phyloP scores from a whole-genome alignment of 2,113 vertebrate species.

The Hippocampus zosterae region DNA sequence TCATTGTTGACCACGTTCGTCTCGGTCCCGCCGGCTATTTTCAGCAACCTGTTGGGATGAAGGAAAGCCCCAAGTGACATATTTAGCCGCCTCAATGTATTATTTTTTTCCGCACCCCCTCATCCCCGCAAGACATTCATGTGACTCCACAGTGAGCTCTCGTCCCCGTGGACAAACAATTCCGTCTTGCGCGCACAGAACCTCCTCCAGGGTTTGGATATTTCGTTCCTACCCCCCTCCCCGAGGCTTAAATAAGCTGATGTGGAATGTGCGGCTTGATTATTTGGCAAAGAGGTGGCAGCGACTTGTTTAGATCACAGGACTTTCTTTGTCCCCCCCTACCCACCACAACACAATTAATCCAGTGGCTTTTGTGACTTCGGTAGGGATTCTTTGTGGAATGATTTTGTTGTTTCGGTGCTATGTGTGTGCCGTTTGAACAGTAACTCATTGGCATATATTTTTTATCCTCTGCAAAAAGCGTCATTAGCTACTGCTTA shows the following conservation, averaged over 20 bases:
- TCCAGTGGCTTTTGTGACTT: slow-evolving; percentile 50
- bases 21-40: slow-evolving; percentile 45
- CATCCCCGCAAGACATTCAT: slow-evolving; percentile 46
- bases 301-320: slow-evolving; percentile 59
- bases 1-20: slow-evolving; percentile 14
- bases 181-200: slow-evolving; percentile 22
- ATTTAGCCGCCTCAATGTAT: slow-evolving; percentile 44
- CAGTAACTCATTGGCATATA: background rate
- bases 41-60: slow-evolving; percentile 29
- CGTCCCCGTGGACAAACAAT: slow-evolving; percentile 53
- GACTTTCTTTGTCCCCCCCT: slow-evolving; percentile 49
- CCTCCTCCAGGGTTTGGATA: slow-evolving; percentile 27
- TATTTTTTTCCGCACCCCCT: slow-evolving; percentile 25
- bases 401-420: slow-evolving; percentile 27
- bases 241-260: slow-evolving; percentile 56
- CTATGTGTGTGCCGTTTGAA: background rate
- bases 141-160: slow-evolving; percentile 52
- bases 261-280: slow-evolving; percentile 60
- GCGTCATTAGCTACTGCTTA: too few relatives aligned
- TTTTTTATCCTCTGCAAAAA: background rate
- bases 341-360: slow-evolving; percentile 42
- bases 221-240: slow-evolving; percentile 37
- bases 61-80: slow-evolving; percentile 52
- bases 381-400: slow-evolving; percentile 41
- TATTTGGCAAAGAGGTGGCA: slow-evolving; percentile 45